phyloP scores from a whole-genome alignment of 2,113 vertebrate genomes.

The Vanacampus margaritifer region DNA sequence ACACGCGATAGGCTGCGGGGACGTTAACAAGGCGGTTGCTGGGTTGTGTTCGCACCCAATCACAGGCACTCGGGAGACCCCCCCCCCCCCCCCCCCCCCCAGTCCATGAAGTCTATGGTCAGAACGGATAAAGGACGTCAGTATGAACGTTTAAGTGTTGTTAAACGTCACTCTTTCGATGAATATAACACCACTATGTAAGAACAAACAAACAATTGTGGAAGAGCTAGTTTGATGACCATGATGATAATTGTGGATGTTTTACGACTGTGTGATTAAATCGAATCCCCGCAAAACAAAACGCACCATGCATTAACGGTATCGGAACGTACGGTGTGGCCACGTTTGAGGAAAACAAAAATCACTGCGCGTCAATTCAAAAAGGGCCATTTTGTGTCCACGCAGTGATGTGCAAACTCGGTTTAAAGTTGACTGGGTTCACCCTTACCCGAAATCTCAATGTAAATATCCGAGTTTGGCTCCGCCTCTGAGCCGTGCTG shows the following conservation, averaged over 20 bases:
- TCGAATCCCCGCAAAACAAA: conserved; percentile 1
- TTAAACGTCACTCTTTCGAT: not conserved
- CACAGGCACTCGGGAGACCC: conserved; percentile 7
- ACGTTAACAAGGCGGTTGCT: conserved; percentile 69
- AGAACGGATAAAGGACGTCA: not conserved
- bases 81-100: too few relatives aligned
- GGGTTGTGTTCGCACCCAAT: conserved; percentile 67
- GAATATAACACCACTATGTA: not conserved
- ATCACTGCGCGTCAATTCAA: not conserved
- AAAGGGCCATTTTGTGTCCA: not conserved
- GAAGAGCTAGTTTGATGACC: not conserved
- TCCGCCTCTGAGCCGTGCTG: conserved; percentile 65
- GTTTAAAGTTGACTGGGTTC: conserved; percentile 36
- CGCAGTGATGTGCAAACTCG: conserved; percentile 6
- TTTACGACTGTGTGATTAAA: not conserved
- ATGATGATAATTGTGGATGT: not conserved
- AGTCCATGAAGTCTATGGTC: not conserved
- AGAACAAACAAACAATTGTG: conserved; percentile 2
- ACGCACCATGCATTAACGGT: conserved; percentile 8
- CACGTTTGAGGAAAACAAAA: conserved; percentile 42
- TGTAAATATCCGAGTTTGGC: conserved; percentile 69
- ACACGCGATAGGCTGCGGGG: conserved; percentile 57
- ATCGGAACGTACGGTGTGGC: conserved; percentile 54
- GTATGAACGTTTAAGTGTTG: not conserved
- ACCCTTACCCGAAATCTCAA: conserved; percentile 74